Base-by-base conservation (phyloP, 1,140 invertebrate genomes). In the Helicoverpa zea region DNA sequence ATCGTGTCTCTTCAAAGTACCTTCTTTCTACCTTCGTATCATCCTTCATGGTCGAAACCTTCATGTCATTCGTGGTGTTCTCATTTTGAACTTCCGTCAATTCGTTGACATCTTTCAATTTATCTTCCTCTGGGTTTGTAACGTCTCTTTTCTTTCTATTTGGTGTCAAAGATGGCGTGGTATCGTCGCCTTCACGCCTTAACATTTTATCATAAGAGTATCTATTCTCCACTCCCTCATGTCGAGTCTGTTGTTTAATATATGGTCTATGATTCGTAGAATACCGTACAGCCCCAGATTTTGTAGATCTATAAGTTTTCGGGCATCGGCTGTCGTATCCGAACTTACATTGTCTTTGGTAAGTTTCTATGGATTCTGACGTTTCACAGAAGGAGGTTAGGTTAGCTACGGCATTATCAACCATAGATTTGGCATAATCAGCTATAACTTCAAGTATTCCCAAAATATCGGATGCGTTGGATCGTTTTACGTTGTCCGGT, bases 191-290 rank as follows among this genome's bases (percentile, higher is more conserved):
- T 61, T 43, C 52, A 14, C 70, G 30, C 23, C n/a, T 18, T 7
- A 10, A n/a, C 35, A 43, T 43, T 43, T 43, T 73, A n/a, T 58
- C 51, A 56, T 73, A 73, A 2, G 70, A 56, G 3, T 43, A 56
- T 10, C 23, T 73, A 0, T 9, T 16, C 1, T 13, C 61, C 54
- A 56, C 77, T 0, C 86, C 87, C 0, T 81, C 79, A 35, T 89
- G 83, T 56, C 86, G 90, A 0, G 92, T 94, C 0, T 87, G 90
- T 23, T 83, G 81, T 14, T 16, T 54, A 3, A 83, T 77, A 9
- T 75, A 10, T 2, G 91, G 92, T 63, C 89, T 85, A 23, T 94
- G 90, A 16, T 93, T 86, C 0, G 92, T 94, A 0, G 84, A 88
- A 82, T 89, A 81, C 23, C 35, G 82, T 0, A 90, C 83, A 11